Conservation (phyloP, 2,113 vertebrate genomes). For the Thinocorus orbignyianus region DNA sequence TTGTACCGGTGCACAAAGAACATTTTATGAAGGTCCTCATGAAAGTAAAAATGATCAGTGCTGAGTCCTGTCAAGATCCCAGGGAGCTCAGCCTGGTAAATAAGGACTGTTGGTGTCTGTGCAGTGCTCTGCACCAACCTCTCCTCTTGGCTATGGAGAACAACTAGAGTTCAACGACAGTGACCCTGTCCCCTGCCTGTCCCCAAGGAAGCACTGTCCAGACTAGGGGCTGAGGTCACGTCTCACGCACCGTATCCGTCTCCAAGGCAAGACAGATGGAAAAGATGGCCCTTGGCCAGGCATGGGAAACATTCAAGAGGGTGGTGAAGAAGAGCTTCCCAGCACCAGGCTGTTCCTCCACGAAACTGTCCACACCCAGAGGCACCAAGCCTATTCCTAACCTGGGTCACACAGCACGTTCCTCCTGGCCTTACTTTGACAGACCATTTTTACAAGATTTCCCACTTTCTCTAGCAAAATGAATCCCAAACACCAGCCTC, state of each 20-base stretch:
- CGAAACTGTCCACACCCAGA: not conserved
- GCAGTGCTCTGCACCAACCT: not conserved
- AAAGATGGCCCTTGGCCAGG: not conserved
- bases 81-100: not conserved
- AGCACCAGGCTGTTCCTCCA: not conserved
- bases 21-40: not conserved
- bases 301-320: not conserved
- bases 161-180: accelerated
- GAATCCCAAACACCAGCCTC: not conserved
- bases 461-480: not conserved
- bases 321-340: not conserved
- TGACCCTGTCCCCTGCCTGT: not conserved
- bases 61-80: not conserved
- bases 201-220: accelerated
- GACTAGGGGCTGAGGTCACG: not conserved
- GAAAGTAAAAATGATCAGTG: not conserved
- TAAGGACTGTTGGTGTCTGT: not conserved
- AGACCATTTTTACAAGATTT: not conserved
- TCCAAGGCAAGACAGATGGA: not conserved
- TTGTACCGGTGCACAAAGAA: not conserved
- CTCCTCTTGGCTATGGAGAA: not conserved
- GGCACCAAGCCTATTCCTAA: not conserved
- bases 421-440: not conserved
- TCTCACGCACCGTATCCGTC: not conserved
- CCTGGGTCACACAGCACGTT: not conserved